Evolutionary conservation across 1,140 invertebrate genomes (phyloP), one percentile per base, ranked within the genome.

Genomic region (Aphelenchoides avenae): DNA sequence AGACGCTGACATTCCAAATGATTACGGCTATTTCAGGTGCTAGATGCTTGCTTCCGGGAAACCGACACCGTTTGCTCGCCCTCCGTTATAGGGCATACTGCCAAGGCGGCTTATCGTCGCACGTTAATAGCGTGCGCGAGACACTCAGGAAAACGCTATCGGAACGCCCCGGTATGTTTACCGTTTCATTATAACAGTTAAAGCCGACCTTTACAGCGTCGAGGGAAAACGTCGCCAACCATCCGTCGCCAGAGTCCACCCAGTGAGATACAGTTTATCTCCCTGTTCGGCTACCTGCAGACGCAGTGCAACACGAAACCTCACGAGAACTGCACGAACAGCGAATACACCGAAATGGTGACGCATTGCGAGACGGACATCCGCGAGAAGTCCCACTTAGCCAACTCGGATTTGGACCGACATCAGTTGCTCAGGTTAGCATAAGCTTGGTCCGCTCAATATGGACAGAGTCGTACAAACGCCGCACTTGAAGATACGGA

Each of bases 201-300:
- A 13, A 13, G 13, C 34, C 13, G 18, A 13, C 13, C 18, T 13
- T 13, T 36, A 13, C 55, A 52, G 7, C 5, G 5, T 53, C n/a
- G 6, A 18, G 6, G n/a, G 13, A 52, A 44, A 36, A 40, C 43
- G 24, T 48, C 47, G n/a, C 50, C 51, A 27, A 50, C 48, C 4
- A 54, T 56, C 20, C 24, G 30, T 22, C 4, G 33, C 29, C 36
- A 31, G 30, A 33, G 56, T 22, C 51, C 63, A 20, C 65, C 61
- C 3, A 42, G 58, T n/a, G 65, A 67, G 36, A 24, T 67, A 27
- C 65, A 67, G 50, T 67, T 67, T 51, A 67, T 67, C 31, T 67
- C 65, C 1, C 33, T 67, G 40, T 67, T 67, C 41, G 65, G 65
- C 9, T 67, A 57, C 37, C 36, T 67, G 36, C 65, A 67, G 64